These are phyloP conservation scores for Sterna hirundo DNA, from an alignment of 2,113 vertebrate species.

Conservation along the genomic window DNA sequence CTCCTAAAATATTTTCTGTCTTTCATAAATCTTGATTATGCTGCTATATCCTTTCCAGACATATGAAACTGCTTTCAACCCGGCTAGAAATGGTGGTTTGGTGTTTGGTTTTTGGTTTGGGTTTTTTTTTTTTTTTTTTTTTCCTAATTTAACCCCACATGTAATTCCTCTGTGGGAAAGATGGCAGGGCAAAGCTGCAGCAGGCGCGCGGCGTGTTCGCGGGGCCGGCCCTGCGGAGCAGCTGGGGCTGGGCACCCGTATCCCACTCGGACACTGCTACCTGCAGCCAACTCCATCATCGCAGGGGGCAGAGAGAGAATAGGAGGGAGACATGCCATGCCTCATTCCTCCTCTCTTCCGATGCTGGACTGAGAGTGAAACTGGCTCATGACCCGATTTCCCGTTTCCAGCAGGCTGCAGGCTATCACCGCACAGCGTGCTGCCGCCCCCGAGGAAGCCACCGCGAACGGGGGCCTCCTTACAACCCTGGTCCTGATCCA, in stretches of 20 bases:
- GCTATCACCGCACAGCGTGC: not conserved
- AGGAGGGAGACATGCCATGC: fast-evolving
- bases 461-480: not conserved
- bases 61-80: not conserved
- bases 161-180: not conserved
- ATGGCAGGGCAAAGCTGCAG: not conserved
- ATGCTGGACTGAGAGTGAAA: not conserved
- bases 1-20: not conserved
- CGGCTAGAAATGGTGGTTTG: not conserved
- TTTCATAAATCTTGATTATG: not conserved
- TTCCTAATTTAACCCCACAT: too few species aligned
- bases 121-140: not conserved
- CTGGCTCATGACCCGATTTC: not conserved
- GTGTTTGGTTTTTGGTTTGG: not conserved
- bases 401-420: not conserved
- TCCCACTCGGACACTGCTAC: fast-evolving
- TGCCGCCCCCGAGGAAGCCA: not conserved
- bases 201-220: not conserved
- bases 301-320: not conserved
- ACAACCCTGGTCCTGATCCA: fast-evolving
- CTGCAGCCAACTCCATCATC: not conserved
- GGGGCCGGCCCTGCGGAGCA: not conserved
- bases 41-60: not conserved
- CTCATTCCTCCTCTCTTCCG: not conserved
- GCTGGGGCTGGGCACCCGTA: not conserved